These are phyloP conservation scores for Chymomyza caudatula DNA, from an alignment of 2,888 invertebrate genomes.

Conservation along the genomic window DNA sequence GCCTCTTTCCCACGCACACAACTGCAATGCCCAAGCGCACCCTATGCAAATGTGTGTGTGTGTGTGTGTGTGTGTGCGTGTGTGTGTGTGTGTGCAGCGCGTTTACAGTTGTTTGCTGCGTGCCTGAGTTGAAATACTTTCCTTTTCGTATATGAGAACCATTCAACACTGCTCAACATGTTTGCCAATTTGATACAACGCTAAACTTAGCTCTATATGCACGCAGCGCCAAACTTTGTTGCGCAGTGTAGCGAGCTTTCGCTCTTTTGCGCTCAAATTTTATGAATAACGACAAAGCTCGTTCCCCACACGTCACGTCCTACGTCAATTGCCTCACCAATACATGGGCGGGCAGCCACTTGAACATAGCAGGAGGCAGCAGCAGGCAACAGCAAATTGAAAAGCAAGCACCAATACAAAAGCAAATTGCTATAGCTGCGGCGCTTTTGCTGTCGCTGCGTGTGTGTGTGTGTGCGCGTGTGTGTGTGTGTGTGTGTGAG, in stretches of 20 bases:
- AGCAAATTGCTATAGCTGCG: neutral
- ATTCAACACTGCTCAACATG: slow-evolving; percentile 22
- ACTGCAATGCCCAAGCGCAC: neutral
- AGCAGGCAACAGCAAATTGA: neutral
- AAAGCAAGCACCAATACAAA: slow-evolving; percentile 35
- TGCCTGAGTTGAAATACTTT: slow-evolving; percentile 45
- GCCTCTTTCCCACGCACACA: neutral
- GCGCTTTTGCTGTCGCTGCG: neutral
- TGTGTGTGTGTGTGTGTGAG: too few species aligned
- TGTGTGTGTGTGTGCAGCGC: neutral
- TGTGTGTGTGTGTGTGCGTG: neutral
- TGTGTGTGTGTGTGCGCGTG: too few species aligned
- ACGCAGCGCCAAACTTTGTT: slow-evolving; percentile 7
- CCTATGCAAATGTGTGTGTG: slow-evolving; percentile 1
- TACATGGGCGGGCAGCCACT: neutral
- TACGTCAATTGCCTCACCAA: slow-evolving; percentile 54
- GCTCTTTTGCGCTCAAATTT: slow-evolving; percentile 27
- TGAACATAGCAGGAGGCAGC: neutral
- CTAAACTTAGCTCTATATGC: slow-evolving; percentile 21
- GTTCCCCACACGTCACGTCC: slow-evolving; percentile 56
- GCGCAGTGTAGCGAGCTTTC: slow-evolving; percentile 34
- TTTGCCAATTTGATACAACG: slow-evolving; percentile 25
- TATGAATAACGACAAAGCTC: slow-evolving; percentile 23
- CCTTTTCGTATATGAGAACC: slow-evolving; percentile 38
- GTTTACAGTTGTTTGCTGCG: slow-evolving; percentile 1